phyloP scores from a whole-genome alignment of 2,888 invertebrate genomes.

The Linnaemya tessellans region DNA sequence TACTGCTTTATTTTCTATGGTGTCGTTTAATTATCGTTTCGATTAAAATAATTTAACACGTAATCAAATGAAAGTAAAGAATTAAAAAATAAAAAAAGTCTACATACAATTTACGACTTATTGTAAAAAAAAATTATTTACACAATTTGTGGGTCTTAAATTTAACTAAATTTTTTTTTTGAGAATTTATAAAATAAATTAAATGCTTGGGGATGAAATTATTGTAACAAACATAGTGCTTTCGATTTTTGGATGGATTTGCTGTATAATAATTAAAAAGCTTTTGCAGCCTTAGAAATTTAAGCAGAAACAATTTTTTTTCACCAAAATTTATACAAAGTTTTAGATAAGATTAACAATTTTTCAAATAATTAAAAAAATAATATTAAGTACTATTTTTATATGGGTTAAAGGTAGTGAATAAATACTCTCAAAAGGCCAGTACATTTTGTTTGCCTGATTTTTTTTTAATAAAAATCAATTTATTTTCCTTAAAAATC shows the following conservation, averaged over 20 bases:
- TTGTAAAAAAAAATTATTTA: conserved; percentile 73
- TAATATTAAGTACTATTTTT: too few relatives aligned
- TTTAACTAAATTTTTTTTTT: conserved; percentile 17
- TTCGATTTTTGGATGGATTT: conserved; percentile 5
- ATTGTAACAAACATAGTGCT: conserved; percentile 46
- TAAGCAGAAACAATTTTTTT: conserved; percentile 24
- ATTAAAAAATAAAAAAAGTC: neutral
- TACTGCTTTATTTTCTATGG: conserved; percentile 71
- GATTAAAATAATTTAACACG: conserved; percentile 51
- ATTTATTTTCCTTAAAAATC: too few relatives aligned
- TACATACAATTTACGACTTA: conserved; percentile 74
- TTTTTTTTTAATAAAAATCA: too few relatives aligned
- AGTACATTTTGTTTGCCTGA: too few relatives aligned
- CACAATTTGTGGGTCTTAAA: conserved; percentile 51
- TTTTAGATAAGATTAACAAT: too few relatives aligned
- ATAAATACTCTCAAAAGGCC: too few relatives aligned
- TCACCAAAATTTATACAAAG: too few relatives aligned
- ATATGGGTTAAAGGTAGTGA: too few relatives aligned
- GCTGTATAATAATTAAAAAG: neutral
- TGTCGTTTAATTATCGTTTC: conserved; percentile 58
- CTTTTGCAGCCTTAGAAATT: conserved; percentile 14
- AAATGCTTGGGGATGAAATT: conserved; percentile 50
- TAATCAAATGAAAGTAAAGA: conserved; percentile 50
- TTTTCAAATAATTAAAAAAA: too few relatives aligned
- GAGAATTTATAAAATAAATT: conserved; percentile 34